A percentile compares a stretch with the other conserved stretches of the same genome.
Conservation (phyloP, 1,140 invertebrate species). For the Pseudoatta argentina region DNA sequence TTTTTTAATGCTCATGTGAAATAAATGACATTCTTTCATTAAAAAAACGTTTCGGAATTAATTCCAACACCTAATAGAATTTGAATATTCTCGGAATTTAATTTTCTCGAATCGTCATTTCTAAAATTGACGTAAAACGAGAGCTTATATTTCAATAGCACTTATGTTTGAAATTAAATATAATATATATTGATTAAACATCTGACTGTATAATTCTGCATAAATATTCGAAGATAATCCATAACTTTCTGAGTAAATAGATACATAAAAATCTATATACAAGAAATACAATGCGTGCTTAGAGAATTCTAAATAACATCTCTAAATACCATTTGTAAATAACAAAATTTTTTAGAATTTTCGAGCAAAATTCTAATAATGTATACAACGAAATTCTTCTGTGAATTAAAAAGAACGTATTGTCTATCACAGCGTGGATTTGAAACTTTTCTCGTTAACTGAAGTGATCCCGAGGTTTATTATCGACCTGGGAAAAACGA, state of each 20-base stretch:
- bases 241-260: neutral
- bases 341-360: too few species aligned
- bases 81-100: neutral
- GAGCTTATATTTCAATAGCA: neutral
- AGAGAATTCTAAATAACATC: neutral
- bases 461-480: neutral
- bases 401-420: neutral
- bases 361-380: neutral
- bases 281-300: neutral
- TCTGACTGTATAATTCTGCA: neutral
- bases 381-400: neutral
- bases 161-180: neutral
- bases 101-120: neutral
- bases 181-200: neutral
- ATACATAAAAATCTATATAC: neutral
- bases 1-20: too few species aligned
- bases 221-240: neutral
- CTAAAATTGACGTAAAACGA: neutral
- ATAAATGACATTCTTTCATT: too few species aligned
- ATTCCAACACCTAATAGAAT: too few species aligned
- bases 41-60: too few species aligned
- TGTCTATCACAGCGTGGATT: neutral
- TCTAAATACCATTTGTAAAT: too few species aligned
- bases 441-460: neutral
- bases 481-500: conserved; percentile 40